Conservation (phyloP, 1,140 invertebrate genomes). For the Lasioglossum baleicum region DNA sequence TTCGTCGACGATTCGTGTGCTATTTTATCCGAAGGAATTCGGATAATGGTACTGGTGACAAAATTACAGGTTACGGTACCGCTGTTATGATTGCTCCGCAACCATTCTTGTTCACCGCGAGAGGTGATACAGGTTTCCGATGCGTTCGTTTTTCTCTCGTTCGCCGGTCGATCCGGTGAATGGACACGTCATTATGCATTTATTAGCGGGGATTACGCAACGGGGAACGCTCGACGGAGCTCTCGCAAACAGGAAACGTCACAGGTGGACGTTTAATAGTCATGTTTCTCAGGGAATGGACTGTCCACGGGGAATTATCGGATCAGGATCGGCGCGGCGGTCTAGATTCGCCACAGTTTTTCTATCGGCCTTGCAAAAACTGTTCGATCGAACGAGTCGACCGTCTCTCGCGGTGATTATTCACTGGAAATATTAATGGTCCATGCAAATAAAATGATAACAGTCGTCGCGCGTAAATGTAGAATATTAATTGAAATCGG, state of each 20-base stretch:
- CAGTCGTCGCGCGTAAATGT: too few species aligned
- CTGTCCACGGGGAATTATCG: conserved; percentile 5
- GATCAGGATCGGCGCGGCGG: background rate
- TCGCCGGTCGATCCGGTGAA: background rate
- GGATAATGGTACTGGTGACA: background rate
- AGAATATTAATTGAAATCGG: too few species aligned
- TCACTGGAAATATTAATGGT: too few species aligned
- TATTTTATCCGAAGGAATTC: background rate
- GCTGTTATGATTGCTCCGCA: background rate
- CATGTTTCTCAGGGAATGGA: conserved; percentile 31
- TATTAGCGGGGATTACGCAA: background rate
- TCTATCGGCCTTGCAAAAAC: background rate
- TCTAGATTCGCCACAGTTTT: background rate
- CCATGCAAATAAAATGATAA: too few species aligned
- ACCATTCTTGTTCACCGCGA: background rate
- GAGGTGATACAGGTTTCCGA: background rate
- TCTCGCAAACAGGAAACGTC: background rate
- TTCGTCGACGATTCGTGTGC: background rate
- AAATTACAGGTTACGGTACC: background rate
- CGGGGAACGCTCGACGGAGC: background rate
- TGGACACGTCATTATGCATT: background rate
- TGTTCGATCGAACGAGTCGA: too few species aligned
- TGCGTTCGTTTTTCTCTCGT: background rate
- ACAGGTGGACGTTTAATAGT: background rate
- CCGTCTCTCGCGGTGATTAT: too few species aligned